Evolutionary conservation across 2,797 vertebrate species (phyloP).

Genomic region (Lacerta agilis): DNA sequence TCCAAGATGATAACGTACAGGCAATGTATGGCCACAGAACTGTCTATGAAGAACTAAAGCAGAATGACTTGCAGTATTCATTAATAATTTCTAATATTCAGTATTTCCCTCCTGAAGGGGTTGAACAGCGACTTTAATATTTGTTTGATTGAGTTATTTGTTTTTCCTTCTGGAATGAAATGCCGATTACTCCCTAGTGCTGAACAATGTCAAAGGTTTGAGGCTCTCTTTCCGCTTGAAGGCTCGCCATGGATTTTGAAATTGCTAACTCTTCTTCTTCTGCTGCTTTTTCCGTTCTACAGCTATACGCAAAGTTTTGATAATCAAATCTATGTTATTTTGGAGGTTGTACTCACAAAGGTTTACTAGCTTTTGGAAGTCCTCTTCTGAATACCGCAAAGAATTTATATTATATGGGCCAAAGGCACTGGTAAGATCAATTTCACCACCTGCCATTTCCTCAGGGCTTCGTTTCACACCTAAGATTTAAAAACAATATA

Average conservation of each 20-base stretch:
- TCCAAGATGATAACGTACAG: too few species aligned
- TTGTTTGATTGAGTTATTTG: conserved; percentile 43
- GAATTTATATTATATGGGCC: conserved; percentile 83
- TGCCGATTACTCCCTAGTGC: background rate
- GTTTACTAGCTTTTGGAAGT: conserved; percentile 82
- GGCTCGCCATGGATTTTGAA: background rate
- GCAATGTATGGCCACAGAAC: too few species aligned
- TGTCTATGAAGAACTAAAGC: too few species aligned
- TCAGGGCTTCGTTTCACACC: conserved; percentile 77
- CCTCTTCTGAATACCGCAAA: conserved; percentile 78
- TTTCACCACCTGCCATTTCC: conserved; percentile 81
- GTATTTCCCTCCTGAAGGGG: background rate
- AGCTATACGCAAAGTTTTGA: conserved; percentile 70
- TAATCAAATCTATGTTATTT: conserved; percentile 81
- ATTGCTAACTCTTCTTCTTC: conserved; percentile 36
- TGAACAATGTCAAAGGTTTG: conserved; percentile 14
- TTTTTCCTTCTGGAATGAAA: conserved; percentile 11
- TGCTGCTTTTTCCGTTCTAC: conserved; percentile 74
- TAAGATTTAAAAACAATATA: conserved; percentile 42
- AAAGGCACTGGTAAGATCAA: conserved; percentile 76
- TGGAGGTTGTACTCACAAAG: conserved; percentile 83
- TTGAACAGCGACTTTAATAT: conserved; percentile 24
- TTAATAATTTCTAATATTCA: conserved; percentile 45
- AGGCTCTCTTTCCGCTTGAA: background rate
- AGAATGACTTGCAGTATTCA: conserved; percentile 27